These are phyloP conservation scores for Gavia stellata DNA, from an alignment of 2,113 vertebrate genomes.

Conservation along the genomic window DNA sequence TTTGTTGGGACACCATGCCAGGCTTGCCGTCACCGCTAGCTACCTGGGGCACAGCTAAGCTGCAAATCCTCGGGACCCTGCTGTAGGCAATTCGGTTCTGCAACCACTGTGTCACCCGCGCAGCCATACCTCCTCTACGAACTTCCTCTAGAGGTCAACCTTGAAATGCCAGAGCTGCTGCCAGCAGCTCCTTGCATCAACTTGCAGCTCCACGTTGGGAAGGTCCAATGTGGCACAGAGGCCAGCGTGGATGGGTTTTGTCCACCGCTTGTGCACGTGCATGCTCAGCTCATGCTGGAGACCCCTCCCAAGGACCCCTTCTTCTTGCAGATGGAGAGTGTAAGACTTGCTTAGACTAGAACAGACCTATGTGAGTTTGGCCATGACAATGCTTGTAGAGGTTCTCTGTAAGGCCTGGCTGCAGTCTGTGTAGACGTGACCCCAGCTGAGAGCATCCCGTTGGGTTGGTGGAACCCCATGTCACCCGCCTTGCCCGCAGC, in stretches of 20 bases:
- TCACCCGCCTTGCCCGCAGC: neutral
- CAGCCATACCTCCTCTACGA: neutral
- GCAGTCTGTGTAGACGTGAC: neutral
- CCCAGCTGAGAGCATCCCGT: neutral
- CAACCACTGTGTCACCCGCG: rapidly evolving
- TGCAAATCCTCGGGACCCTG: neutral
- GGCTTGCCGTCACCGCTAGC: rapidly evolving
- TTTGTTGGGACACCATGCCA: rapidly evolving
- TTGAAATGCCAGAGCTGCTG: neutral
- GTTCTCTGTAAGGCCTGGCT: neutral
- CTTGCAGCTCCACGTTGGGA: neutral
- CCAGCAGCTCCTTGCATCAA: neutral
- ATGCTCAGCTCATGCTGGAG: neutral
- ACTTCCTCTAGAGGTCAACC: constrained; percentile 45
- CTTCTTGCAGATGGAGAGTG: neutral
- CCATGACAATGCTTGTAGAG: neutral
- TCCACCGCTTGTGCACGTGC: rapidly evolving
- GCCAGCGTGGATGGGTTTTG: neutral
- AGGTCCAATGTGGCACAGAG: neutral
- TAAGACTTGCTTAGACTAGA: neutral
- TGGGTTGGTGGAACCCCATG: neutral
- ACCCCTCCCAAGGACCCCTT: neutral
- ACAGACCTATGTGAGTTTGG: neutral
- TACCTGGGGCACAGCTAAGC: neutral
- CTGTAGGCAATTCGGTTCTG: rapidly evolving